These are phyloP conservation scores for Dreissena rostriformis DNA, from an alignment of 1,140 invertebrate genomes.

Conservation along the genomic window DNA sequence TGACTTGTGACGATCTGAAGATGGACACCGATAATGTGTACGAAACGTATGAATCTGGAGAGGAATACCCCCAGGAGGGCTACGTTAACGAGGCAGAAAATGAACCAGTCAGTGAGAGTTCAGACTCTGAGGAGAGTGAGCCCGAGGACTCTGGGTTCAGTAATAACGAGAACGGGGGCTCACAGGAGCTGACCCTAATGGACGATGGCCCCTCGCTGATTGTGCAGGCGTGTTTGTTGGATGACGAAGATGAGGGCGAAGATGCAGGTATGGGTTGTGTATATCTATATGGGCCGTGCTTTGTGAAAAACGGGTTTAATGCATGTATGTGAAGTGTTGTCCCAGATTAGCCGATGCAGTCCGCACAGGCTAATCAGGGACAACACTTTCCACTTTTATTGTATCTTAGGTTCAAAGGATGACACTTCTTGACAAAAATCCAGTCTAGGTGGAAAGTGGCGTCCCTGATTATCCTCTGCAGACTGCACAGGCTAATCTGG, in stretches of 20 bases:
- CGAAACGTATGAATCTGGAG: conserved; percentile 35
- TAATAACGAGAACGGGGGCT: conserved; percentile 44
- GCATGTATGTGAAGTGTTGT: no score
- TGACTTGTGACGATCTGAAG: neutral
- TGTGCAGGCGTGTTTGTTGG: conserved; percentile 22
- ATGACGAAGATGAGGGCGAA: conserved; percentile 50
- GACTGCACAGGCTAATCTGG: no score
- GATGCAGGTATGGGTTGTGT: conserved; percentile 10
- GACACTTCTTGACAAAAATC: no score
- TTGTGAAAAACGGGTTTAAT: no score
- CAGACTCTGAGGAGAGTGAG: conserved; percentile 55
- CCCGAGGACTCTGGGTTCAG: conserved; percentile 49
- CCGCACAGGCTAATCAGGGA: no score
- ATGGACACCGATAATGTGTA: conserved; percentile 48
- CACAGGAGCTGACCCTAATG: conserved; percentile 35
- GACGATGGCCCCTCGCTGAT: conserved; percentile 48
- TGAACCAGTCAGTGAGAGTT: conserved; percentile 41
- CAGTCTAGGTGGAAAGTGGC: no score
- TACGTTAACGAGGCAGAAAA: neutral
- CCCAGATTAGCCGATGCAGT: no score
- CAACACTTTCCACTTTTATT: no score
- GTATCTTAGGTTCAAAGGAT: no score
- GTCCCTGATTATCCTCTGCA: no score
- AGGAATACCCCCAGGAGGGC: conserved; percentile 18
- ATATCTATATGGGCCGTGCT: no score